These are phyloP conservation scores for Hypercompe scribonia DNA, from an alignment of 2,888 invertebrate species.

Conservation along the genomic window DNA sequence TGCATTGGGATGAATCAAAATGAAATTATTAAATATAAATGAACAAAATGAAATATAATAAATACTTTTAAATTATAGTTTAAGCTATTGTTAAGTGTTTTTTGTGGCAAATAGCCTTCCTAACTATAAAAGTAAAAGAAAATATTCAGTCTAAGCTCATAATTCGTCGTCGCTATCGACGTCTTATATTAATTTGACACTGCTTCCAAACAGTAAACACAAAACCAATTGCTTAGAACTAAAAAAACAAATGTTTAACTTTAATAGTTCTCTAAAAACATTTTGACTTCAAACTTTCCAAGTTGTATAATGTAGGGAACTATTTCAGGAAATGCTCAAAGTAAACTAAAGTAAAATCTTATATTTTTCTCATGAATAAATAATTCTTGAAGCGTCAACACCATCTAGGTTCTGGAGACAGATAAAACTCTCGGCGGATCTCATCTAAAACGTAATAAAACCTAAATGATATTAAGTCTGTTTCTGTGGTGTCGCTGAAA, in stretches of 20 bases:
- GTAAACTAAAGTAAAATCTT: neutral
- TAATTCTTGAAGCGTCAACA: neutral
- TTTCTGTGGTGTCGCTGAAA: neutral
- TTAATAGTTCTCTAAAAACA: too few relatives aligned
- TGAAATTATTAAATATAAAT: too few relatives aligned
- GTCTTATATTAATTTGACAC: neutral
- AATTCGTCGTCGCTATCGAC: neutral
- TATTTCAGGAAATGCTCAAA: neutral
- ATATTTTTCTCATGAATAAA: conserved; percentile 7
- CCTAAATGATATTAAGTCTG: neutral
- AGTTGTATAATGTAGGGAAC: neutral
- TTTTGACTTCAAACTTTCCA: neutral
- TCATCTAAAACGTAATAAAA: neutral
- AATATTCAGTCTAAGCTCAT: neutral
- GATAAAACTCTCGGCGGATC: neutral
- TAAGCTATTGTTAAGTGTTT: too few relatives aligned
- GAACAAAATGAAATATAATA: too few relatives aligned
- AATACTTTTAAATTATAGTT: too few relatives aligned
- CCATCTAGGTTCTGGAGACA: neutral
- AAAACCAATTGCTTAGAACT: too few relatives aligned
- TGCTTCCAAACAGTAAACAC: neutral
- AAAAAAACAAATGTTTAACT: too few relatives aligned
- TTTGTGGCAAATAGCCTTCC: neutral
- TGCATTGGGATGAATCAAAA: too few relatives aligned
- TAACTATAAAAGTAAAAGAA: neutral